Evolutionary conservation across 2,888 invertebrate genomes (phyloP), one percentile per base, ranked within the genome.

Genomic region (Priocnemis perturbator): DNA sequence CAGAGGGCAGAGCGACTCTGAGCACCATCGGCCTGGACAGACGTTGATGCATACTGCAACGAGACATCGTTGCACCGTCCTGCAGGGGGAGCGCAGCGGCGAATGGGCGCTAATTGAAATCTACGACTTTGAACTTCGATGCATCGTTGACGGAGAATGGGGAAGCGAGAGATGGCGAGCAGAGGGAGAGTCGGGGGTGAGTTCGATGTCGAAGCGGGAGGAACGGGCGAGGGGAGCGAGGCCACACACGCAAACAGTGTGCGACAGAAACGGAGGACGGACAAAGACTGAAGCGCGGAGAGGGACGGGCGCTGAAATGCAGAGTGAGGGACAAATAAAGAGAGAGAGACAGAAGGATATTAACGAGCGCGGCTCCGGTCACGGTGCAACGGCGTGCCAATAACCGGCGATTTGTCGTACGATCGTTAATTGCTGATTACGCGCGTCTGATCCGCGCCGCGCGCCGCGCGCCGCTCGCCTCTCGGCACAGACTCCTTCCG

Each of bases 61-160:
- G 68, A 63, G 63, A 19, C 26, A 17, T 52, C 62, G 59, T 9
- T 17, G 37, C 58, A 23, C 17, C 26, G 50, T 19, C 50, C 50
- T 21, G 26, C n/a, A 47, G 20, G 21, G 58, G 23, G 17, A 59
- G 26, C 14, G 23, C 11, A 23, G 53, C 23, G 23, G 15, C 53
- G 50, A 20, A 19, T 50, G 53, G 21, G 21, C 45, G 48, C 64
- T 86, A 86, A 88, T 88, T 88, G 86, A 85, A 87, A 87, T 87
- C 85, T 86, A 87, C 80, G 85, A 86, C 83, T 87, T 83, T 83
- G 83, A 83, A 82, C 82, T 81, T 81, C 69, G 71, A 57, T 72
- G 68, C 69, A 69, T 74, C 69, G 66, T 67, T 69, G 26, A 21
- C 60, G 53, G 44, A 53, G 57, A 45, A 52, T 45, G 52, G 53